phyloP scores from a whole-genome alignment of 1,140 invertebrate genomes.

The Phortica variegata region DNA sequence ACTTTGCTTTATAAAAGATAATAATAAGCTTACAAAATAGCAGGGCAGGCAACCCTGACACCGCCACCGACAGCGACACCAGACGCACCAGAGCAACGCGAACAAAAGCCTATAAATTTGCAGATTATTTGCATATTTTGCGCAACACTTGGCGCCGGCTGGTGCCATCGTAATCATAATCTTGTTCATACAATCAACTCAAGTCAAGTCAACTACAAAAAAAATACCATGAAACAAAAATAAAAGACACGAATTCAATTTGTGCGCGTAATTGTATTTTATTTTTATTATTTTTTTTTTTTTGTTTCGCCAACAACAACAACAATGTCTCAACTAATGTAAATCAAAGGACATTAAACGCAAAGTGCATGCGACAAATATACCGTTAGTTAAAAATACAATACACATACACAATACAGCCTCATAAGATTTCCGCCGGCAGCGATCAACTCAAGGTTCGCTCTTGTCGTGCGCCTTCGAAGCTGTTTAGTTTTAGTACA shows the following conservation, averaged over 20 bases:
- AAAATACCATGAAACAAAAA: too few species aligned
- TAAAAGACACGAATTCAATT: slow-evolving; percentile 27
- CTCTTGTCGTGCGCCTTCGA: neutral
- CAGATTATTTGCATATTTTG: slow-evolving; percentile 52
- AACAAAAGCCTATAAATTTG: slow-evolving; percentile 50
- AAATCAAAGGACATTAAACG: slow-evolving; percentile 48
- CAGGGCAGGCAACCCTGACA: slow-evolving; percentile 39
- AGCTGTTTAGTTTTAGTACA: slow-evolving; percentile 9
- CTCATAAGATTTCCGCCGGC: slow-evolving; percentile 1
- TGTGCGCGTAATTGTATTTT: slow-evolving; percentile 5
- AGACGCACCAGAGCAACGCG: slow-evolving; percentile 4
- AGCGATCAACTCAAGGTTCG: slow-evolving; percentile 3
- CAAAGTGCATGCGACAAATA: slow-evolving; percentile 38
- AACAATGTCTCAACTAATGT: slow-evolving; percentile 29
- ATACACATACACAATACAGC: slow-evolving; percentile 2
- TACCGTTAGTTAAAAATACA: slow-evolving; percentile 8
- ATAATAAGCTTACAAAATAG: slow-evolving; percentile 40
- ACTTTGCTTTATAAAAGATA: slow-evolving; percentile 51
- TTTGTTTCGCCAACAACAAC: slow-evolving; percentile 1
- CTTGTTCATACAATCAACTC: neutral
- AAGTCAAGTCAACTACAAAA: too few species aligned
- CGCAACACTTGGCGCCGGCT: slow-evolving; percentile 8
- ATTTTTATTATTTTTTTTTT: slow-evolving; percentile 1
- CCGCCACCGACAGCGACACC: slow-evolving; percentile 16
- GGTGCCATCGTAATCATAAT: neutral